Conservation (phyloP, 1,140 invertebrate genomes). For the Drosophila santomea region DNA sequence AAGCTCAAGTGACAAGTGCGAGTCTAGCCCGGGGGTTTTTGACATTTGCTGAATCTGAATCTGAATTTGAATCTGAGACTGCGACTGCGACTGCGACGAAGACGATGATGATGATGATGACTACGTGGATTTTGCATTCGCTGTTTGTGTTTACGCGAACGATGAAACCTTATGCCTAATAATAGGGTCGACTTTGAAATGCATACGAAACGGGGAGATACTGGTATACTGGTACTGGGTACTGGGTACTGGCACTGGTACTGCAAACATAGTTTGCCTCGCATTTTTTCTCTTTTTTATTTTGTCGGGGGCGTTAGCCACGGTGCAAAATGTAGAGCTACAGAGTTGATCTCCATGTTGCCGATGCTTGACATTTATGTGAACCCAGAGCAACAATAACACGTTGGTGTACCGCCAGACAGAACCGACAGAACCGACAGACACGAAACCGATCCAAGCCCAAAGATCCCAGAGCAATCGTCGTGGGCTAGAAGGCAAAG, state of each 20-base stretch:
- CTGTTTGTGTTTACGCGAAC: slow-evolving; percentile 60
- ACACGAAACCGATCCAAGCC: slow-evolving; percentile 28
- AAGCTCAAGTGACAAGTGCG: slow-evolving; percentile 79
- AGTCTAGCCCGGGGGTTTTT: slow-evolving; percentile 42
- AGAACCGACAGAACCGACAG: neutral
- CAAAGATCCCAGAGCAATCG: slow-evolving; percentile 34
- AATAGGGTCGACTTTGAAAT: slow-evolving; percentile 82
- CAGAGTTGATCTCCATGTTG: slow-evolving; percentile 64
- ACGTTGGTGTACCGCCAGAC: slow-evolving; percentile 56
- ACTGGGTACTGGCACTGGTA: too few relatives aligned
- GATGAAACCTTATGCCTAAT: slow-evolving; percentile 77
- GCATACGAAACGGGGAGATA: slow-evolving; percentile 51
- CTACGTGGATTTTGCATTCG: slow-evolving; percentile 32
- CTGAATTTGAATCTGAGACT: slow-evolving; percentile 42
- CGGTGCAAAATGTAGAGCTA: slow-evolving; percentile 74
- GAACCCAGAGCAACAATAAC: slow-evolving; percentile 74
- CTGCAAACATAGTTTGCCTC: slow-evolving; percentile 12
- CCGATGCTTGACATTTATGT: slow-evolving; percentile 80
- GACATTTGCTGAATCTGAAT: slow-evolving; percentile 68
- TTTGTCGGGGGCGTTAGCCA: slow-evolving; percentile 66
- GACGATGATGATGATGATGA: slow-evolving; percentile 44
- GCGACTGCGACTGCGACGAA: slow-evolving; percentile 31
- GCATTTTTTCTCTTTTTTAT: neutral
- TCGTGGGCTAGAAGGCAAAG: slow-evolving; percentile 60
- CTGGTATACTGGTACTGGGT: neutral